These are phyloP conservation scores for Eulacestoma nigropectus DNA, from an alignment of 2,113 vertebrate species.

Conservation along the genomic window DNA sequence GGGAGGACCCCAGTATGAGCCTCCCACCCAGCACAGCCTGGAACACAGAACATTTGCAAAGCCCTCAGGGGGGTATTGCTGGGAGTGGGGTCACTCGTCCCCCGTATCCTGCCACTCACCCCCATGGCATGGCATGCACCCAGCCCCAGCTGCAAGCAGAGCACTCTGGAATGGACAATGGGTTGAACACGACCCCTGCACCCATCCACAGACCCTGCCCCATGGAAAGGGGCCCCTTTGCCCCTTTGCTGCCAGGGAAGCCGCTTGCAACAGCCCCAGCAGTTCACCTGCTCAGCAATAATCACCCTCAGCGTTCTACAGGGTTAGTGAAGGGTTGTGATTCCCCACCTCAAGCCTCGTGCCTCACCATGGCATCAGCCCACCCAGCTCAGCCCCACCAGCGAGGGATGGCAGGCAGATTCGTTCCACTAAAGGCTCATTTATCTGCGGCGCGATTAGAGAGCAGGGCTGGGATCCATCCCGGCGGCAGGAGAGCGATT, in stretches of 20 bases:
- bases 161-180: neutral
- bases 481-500: neutral
- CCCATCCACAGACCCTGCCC: neutral
- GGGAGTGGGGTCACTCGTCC: accelerated
- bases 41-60: neutral
- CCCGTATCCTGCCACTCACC: neutral
- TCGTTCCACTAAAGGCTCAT: conserved; percentile 28
- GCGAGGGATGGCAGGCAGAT: neutral
- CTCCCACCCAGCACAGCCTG: neutral
- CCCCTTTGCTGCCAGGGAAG: neutral
- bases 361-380: neutral
- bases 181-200: neutral
- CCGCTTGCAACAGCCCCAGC: neutral
- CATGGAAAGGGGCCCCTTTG: neutral
- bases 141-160: neutral
- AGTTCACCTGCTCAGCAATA: neutral
- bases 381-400: neutral
- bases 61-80: accelerated
- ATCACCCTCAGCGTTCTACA: neutral
- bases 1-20: neutral
- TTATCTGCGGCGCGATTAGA: conserved; percentile 2
- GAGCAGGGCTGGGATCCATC: conserved; percentile 22
- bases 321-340: neutral
- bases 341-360: neutral
- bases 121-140: neutral